These are phyloP conservation scores for Cryptotis parvus DNA, from an alignment of 2,113 vertebrate species.

Conservation along the genomic window DNA sequence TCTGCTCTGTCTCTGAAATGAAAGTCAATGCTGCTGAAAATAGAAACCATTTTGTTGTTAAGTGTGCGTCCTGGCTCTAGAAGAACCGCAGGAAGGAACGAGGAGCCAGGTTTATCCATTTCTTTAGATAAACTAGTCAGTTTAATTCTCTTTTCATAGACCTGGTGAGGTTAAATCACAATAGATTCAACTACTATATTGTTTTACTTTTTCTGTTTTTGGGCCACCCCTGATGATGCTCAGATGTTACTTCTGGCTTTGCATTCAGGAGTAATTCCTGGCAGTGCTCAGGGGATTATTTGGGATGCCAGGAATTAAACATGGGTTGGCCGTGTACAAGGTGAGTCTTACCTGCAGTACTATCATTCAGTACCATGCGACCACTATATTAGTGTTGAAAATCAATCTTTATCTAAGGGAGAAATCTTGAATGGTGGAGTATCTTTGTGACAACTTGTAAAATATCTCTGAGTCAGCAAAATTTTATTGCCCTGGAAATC, in stretches of 20 bases:
- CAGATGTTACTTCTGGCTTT: too few species aligned
- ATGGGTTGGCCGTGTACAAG: too few species aligned
- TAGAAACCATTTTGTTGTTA: slow-evolving; percentile 10
- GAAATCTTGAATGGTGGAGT: neutral
- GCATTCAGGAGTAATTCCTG: too few species aligned
- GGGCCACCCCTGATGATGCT: too few species aligned
- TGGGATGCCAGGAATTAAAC: too few species aligned
- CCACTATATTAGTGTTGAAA: neutral
- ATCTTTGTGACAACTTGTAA: slow-evolving; percentile 28
- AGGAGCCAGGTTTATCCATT: slow-evolving; percentile 16
- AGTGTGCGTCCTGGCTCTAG: neutral
- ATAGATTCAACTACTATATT: neutral
- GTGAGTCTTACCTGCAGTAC: too few species aligned
- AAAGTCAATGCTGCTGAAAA: slow-evolving; percentile 13
- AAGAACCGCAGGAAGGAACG: neutral
- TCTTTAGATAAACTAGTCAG: slow-evolving; percentile 14
- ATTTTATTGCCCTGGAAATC: neutral
- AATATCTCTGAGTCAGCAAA: slow-evolving; percentile 40
- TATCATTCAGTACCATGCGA: too few species aligned
- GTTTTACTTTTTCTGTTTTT: too few species aligned
- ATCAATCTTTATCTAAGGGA: neutral
- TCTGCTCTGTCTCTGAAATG: neutral
- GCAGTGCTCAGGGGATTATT: too few species aligned
- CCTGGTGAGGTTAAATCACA: slow-evolving; percentile 24
- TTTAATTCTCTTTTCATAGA: slow-evolving; percentile 43